phyloP scores from a whole-genome alignment of 2,888 invertebrate species.

The Schizotus pectinicornis region DNA sequence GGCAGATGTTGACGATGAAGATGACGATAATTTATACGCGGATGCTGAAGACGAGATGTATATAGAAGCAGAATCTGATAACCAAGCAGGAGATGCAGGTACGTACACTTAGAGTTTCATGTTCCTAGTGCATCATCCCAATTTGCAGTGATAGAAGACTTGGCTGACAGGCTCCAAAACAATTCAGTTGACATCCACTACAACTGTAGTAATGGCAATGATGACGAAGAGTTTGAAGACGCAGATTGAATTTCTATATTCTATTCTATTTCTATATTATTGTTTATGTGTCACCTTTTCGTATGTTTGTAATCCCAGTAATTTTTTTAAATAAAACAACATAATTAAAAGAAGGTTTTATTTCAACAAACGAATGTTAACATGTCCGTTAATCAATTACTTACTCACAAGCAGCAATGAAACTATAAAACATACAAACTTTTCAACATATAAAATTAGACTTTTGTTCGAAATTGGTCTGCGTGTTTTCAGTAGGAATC shows the following conservation, averaged over 20 bases:
- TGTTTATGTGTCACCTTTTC: conserved; percentile 8
- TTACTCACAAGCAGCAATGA: too few species aligned
- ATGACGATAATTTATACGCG: conserved; percentile 58
- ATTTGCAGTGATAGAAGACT: conserved; percentile 44
- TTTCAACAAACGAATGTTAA: conserved; percentile 5
- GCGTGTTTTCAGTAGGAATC: too few species aligned
- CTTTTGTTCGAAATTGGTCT: too few species aligned
- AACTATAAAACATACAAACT: too few species aligned
- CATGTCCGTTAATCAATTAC: neutral
- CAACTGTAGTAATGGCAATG: conserved; percentile 48
- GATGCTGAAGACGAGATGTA: conserved; percentile 57
- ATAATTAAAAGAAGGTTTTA: conserved; percentile 9
- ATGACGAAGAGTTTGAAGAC: conserved; percentile 65
- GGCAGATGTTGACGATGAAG: conserved; percentile 64
- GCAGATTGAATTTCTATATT: conserved; percentile 58
- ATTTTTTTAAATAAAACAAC: conserved; percentile 13
- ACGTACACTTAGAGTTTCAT: too few species aligned
- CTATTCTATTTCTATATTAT: neutral
- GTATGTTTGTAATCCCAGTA: conserved; percentile 10
- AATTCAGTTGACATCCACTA: conserved; percentile 53
- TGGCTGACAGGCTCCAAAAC: conserved; percentile 55
- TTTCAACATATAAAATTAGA: too few species aligned
- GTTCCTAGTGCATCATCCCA: too few species aligned
- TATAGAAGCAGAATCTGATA: conserved; percentile 16
- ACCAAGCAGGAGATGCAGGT: conserved; percentile 26